These are phyloP conservation scores for Apodemia mormo DNA, from an alignment of 2,888 invertebrate genomes.

Conservation along the genomic window DNA sequence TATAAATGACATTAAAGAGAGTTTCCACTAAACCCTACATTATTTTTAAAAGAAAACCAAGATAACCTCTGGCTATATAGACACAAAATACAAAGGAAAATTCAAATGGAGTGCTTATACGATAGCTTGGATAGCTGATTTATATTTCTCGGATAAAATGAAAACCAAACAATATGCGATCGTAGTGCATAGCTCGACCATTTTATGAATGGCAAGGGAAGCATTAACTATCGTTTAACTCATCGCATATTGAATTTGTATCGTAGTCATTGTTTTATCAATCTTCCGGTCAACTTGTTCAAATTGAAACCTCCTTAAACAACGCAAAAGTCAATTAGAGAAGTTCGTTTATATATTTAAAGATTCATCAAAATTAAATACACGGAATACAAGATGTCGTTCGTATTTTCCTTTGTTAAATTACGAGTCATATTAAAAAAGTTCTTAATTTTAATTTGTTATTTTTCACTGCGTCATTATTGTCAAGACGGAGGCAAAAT, in stretches of 20 bases:
- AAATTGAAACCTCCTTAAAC: constrained; percentile 7
- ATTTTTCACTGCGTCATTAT: neutral
- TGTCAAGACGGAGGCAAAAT: neutral
- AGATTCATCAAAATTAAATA: too few relatives aligned
- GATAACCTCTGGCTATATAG: neutral
- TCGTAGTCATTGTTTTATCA: too few relatives aligned
- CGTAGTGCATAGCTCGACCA: neutral
- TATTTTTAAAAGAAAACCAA: neutral
- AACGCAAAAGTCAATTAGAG: neutral
- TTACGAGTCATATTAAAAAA: neutral
- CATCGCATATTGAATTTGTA: too few relatives aligned
- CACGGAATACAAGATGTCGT: neutral
- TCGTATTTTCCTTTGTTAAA: neutral
- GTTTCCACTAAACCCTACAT: too few relatives aligned
- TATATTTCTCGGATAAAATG: constrained; percentile 11
- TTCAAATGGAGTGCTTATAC: neutral
- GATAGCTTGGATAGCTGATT: neutral
- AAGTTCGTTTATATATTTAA: neutral
- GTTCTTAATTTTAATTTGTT: neutral
- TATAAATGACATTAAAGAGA: too few relatives aligned
- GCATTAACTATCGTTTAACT: too few relatives aligned
- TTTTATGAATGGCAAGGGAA: neutral
- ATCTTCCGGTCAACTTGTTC: neutral
- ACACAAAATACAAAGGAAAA: neutral
- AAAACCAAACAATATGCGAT: constrained; percentile 13